These are phyloP conservation scores for Beris chalybata DNA, from an alignment of 2,888 invertebrate genomes.

Conservation along the genomic window DNA sequence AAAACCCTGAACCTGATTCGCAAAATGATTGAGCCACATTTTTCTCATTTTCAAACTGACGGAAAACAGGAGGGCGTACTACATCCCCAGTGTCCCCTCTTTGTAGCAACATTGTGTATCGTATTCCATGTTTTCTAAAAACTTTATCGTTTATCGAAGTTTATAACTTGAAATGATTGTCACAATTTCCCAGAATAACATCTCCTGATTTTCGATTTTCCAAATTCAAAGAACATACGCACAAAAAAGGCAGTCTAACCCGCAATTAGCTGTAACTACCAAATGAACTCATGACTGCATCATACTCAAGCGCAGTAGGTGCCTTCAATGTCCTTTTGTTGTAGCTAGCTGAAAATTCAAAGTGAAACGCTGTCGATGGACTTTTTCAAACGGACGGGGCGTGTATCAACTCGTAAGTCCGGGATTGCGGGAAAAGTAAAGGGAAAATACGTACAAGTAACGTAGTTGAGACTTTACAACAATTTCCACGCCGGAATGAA, in stretches of 20 bases:
- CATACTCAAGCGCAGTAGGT: not conserved
- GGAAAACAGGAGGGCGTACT: no score
- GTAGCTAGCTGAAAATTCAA: constrained; percentile 20
- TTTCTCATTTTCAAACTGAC: no score
- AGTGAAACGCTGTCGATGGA: constrained; percentile 19
- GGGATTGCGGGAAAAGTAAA: not conserved
- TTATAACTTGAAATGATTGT: no score
- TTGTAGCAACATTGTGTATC: no score
- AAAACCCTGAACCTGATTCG: no score
- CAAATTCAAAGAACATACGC: no score
- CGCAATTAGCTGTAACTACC: constrained; percentile 21
- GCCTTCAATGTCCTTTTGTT: constrained; percentile 11
- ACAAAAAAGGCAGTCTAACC: constrained; percentile 17
- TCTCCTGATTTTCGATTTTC: no score
- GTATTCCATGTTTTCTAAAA: no score
- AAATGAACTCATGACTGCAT: not conserved
- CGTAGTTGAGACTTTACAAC: constrained; percentile 13
- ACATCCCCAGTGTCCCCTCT: no score
- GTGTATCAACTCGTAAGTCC: constrained; percentile 7
- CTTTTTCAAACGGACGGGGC: constrained; percentile 8
- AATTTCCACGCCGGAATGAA: constrained; percentile 10
- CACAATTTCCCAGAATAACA: no score
- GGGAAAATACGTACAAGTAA: not conserved
- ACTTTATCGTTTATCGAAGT: no score
- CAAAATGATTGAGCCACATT: no score